phyloP scores from a whole-genome alignment of 2,113 vertebrate genomes.

The Mirza zaza region DNA sequence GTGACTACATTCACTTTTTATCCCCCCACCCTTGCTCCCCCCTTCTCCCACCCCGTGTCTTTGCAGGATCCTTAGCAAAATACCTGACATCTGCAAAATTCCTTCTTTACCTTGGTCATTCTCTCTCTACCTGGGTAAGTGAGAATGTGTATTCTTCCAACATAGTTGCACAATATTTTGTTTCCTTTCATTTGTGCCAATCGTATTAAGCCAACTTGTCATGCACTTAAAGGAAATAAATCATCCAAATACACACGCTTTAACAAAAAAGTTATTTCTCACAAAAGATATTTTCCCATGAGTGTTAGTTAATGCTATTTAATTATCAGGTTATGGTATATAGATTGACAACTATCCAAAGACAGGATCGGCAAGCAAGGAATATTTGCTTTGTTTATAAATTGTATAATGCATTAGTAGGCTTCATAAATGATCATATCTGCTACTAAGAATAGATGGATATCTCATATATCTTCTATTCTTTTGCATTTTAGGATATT shows the following conservation, averaged over 20 bases:
- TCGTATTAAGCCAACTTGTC: not conserved
- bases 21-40: not conserved
- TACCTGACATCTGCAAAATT: slow-evolving; percentile 95
- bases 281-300: not conserved
- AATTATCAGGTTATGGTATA: not conserved
- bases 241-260: not conserved
- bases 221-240: not conserved
- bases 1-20: not conserved
- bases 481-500: slow-evolving; percentile 15
- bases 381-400: not conserved
- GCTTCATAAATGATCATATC: slow-evolving; percentile 13
- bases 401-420: not conserved
- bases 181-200: not conserved
- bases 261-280: slow-evolving; percentile 8
- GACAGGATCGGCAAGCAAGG: not conserved
- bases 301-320: slow-evolving; percentile 34
- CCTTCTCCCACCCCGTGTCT: not conserved
- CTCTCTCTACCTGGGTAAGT: slow-evolving; percentile 97
- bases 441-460: not conserved
- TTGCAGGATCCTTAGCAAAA: slow-evolving; percentile 86
- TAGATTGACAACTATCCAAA: not conserved
- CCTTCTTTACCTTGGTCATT: slow-evolving; percentile 96
- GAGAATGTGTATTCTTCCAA: not conserved
- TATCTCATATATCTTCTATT: not conserved
- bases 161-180: slow-evolving; percentile 2